Evolutionary conservation across 2,888 invertebrate genomes (phyloP).

Genomic region (Thymelicus lineola): DNA sequence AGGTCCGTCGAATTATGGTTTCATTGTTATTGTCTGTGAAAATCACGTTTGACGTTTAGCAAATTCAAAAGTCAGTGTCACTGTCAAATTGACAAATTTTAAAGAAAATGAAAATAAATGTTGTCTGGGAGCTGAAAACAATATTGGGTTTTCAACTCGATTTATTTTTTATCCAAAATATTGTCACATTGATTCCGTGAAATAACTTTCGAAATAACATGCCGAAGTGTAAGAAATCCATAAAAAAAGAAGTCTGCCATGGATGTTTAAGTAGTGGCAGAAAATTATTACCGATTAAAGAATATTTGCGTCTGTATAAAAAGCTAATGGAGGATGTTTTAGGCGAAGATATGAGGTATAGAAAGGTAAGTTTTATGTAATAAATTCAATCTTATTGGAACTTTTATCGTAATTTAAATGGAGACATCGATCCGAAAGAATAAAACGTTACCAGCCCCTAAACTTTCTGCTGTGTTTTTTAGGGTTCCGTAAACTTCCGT

Average conservation of each 20-base stretch:
- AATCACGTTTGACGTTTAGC: not conserved
- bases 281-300: slow-evolving; percentile 27
- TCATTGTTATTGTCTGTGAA: not conserved
- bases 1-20: too few relatives aligned
- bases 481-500: too few relatives aligned
- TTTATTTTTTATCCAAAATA: not conserved
- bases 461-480: not conserved
- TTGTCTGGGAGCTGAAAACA: slow-evolving; percentile 30
- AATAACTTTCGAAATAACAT: slow-evolving; percentile 5
- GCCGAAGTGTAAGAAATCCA: slow-evolving; percentile 17
- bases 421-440: not conserved
- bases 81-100: not conserved
- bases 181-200: not conserved
- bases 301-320: slow-evolving; percentile 15
- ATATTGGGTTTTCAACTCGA: not conserved
- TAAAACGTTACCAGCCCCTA: slow-evolving; percentile 19
- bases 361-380: slow-evolving; percentile 6
- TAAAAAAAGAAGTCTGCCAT: slow-evolving; percentile 12
- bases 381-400: not conserved
- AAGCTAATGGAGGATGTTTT: slow-evolving; percentile 22
- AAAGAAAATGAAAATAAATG: not conserved
- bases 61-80: slow-evolving; percentile 1
- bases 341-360: not conserved
- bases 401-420: not conserved
- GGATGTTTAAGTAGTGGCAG: slow-evolving; percentile 16